These are phyloP conservation scores for Halisarca cf. caerulea DNA, from an alignment of 37 sponge, comb jelly and placozoan species.

Conservation along the genomic window DNA sequence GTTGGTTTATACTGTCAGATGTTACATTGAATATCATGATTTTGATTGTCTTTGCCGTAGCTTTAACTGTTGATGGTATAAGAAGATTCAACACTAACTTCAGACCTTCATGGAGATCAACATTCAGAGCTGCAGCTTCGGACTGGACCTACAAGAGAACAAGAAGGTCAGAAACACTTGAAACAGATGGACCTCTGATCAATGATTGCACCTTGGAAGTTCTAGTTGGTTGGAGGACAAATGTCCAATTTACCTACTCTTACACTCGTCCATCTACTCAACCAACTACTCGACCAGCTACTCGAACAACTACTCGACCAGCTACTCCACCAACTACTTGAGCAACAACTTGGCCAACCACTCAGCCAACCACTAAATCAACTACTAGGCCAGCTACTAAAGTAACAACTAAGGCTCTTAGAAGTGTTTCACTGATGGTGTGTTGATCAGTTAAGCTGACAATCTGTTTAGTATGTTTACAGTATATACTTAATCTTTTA, in stretches of 20 bases:
- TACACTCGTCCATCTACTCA: not conserved
- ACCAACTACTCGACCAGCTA: not conserved
- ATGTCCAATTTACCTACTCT: not conserved
- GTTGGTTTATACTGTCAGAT: too few species aligned
- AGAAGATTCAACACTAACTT: not conserved
- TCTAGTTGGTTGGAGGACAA: not conserved
- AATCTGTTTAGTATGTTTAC: too few species aligned
- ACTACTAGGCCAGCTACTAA: too few species aligned
- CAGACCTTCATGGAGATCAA: not conserved
- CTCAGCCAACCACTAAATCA: too few species aligned
- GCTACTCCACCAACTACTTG: too few species aligned
- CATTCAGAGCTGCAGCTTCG: slow-evolving; percentile 1
- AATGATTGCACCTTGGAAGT: not conserved
- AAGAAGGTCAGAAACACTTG: not conserved
- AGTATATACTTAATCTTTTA: too few species aligned
- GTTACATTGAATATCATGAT: too few species aligned
- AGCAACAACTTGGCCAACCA: too few species aligned
- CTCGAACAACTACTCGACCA: not conserved
- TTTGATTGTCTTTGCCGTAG: not conserved
- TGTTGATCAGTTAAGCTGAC: not conserved
- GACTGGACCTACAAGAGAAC: not conserved
- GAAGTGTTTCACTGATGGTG: not conserved
- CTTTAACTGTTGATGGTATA: slow-evolving; percentile 14
- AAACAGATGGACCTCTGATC: not conserved
- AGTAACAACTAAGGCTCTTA: not conserved